These are phyloP conservation scores for Dysmachus trigonus DNA, from an alignment of 2,888 invertebrate genomes.

Conservation along the genomic window DNA sequence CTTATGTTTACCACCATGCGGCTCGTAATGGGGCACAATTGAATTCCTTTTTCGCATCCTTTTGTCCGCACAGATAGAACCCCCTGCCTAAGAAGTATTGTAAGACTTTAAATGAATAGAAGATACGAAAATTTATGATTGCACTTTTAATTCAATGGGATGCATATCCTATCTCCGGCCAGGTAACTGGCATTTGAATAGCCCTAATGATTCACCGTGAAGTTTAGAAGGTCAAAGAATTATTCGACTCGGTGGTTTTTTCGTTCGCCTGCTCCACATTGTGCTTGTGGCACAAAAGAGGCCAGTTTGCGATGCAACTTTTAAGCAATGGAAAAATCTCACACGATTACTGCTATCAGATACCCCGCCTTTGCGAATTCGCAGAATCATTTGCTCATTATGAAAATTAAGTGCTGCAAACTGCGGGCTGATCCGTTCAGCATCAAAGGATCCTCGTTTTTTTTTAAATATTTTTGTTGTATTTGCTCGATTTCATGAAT, in stretches of 20 bases:
- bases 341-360: neutral
- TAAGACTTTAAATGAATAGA: constrained; percentile 37
- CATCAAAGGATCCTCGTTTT: neutral
- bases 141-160: constrained; percentile 36
- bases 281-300: neutral
- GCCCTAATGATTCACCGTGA: neutral
- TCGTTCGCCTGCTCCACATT: constrained; percentile 5
- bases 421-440: neutral
- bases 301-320: neutral
- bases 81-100: constrained; percentile 15
- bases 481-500: neutral
- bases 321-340: constrained; percentile 14
- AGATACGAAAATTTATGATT: constrained; percentile 35
- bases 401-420: neutral
- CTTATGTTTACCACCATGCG: neutral
- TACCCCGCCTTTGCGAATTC: neutral
- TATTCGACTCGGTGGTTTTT: neutral
- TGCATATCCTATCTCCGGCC: constrained; percentile 22
- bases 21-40: constrained; percentile 16
- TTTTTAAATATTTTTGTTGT: too few species aligned
- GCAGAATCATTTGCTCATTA: neutral
- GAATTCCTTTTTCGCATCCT: constrained; percentile 31
- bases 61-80: constrained; percentile 34
- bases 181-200: constrained; percentile 31
- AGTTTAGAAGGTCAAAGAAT: constrained; percentile 31